phyloP scores from a whole-genome alignment of 2,113 vertebrate species.

The Galbula dea region DNA sequence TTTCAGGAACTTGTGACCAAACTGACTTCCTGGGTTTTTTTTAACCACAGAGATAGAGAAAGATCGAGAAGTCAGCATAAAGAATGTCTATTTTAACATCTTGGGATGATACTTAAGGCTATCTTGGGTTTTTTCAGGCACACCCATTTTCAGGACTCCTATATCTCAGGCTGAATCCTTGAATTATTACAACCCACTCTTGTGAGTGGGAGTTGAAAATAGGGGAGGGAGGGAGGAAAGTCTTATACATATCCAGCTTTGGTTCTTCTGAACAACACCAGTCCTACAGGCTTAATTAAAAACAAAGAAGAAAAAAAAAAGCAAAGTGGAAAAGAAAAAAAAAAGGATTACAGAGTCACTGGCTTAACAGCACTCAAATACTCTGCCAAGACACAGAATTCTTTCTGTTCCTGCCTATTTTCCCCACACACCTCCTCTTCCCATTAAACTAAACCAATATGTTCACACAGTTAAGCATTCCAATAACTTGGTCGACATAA shows the following conservation, averaged over 20 bases:
- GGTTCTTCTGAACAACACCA: neutral
- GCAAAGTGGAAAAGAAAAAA: no score
- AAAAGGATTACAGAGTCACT: neutral
- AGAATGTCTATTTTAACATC: neutral
- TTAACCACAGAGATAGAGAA: neutral
- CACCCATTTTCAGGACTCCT: slow-evolving; percentile 11
- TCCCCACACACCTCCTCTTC: slow-evolving; percentile 47
- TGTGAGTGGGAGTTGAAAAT: neutral
- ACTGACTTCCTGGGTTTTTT: neutral
- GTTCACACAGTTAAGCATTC: slow-evolving; percentile 12
- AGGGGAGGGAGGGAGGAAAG: neutral
- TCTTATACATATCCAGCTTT: neutral
- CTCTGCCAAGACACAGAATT: slow-evolving; percentile 43
- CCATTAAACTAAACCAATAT: slow-evolving; percentile 53
- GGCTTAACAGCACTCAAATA: slow-evolving; percentile 16
- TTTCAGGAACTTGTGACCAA: neutral
- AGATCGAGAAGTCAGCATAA: neutral
- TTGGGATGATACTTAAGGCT: neutral
- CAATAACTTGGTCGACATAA: slow-evolving; percentile 44
- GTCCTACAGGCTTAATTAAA: slow-evolving; percentile 1
- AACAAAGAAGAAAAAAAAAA: neutral
- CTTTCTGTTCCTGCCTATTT: slow-evolving; percentile 47
- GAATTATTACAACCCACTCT: slow-evolving; percentile 33
- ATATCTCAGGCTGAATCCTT: neutral
- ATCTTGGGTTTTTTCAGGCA: slow-evolving; percentile 6